A percentile compares a stretch with the other conserved stretches of the same genome.
phyloP scores from a whole-genome alignment of 2,797 vertebrate genomes.

The Parotocinclus haroldoi region DNA sequence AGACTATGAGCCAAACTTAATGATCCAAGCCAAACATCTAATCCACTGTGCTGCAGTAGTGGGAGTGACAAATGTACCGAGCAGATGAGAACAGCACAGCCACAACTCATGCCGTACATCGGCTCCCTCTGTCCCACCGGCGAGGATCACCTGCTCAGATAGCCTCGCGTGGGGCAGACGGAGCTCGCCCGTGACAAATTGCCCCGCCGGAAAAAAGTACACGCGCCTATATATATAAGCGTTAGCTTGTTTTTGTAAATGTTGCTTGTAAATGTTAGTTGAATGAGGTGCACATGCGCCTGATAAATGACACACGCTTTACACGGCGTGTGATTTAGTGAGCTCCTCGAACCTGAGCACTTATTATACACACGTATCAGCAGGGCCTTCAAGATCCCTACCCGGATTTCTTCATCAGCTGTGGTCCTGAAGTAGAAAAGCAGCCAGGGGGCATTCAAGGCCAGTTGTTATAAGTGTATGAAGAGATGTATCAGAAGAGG shows the following conservation, averaged over 20 bases:
- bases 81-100: constrained; percentile 42
- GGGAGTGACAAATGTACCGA: constrained; percentile 45
- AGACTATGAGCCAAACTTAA: constrained; percentile 54
- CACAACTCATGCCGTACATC: constrained; percentile 47
- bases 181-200: constrained; percentile 14
- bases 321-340: no score
- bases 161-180: constrained; percentile 13
- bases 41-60: constrained; percentile 47
- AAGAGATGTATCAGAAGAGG: no score
- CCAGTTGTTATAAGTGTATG: no score
- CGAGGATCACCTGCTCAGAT: constrained; percentile 30
- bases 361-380: no score
- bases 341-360: no score
- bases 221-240: neutral
- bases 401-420: no score
- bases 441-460: no score
- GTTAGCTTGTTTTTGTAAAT: no score
- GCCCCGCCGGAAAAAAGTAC: neutral
- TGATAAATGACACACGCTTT: no score
- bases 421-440: no score
- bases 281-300: no score
- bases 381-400: no score
- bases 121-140: constrained; percentile 40
- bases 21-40: constrained; percentile 52
- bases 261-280: neutral